Evolutionary conservation across 2,797 vertebrate species (phyloP), one percentile per base, ranked within the genome.

Genomic region (Betta splendens): DNA sequence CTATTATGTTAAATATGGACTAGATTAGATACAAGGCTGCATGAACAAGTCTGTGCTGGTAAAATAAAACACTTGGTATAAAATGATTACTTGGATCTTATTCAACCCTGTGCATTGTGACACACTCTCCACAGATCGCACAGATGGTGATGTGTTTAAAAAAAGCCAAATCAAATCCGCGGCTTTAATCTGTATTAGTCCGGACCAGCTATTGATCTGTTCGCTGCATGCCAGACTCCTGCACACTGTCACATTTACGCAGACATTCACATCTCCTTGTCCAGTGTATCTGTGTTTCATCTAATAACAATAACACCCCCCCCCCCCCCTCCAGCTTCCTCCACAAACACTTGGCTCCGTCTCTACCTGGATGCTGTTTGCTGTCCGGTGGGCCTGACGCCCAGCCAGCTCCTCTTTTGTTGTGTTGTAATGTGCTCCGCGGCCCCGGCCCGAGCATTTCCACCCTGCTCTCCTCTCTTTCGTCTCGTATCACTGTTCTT

Each of bases 181-280:
- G 62, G 75, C 52, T 78, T 70, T 71, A 79, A 84, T 86, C 81
- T 73, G 65, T 85, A 81, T 86, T 85, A 28, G 64, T 49, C 57
- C 72, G 68, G 65, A 79, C 59, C 69, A 67, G 69, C 54, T 75
- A 83, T 87, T 73, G 81, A 88, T 86, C 70, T 69, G 15, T 51
- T 63, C 61, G 32, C 53, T 55, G 53, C 52, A 59, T 67, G 55
- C 12, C 37, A 65, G 56, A 78, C 69, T 58, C 55, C 21, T 15
- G 17, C 52, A 32, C 49, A 58, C 44, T 29, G 33, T 45, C 26
- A 16, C 40, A 35, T 51, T 17, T 36, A 28, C 50, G 42, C 45
- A 56, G 11, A 39, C 36, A n/a, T 11, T 35, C 42, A 44, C 58
- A 4, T 51, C 49, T 39, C 22, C n/a, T 31, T 35, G 45, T 23